Evolutionary conservation across 2,797 vertebrate genomes (phyloP).

Genomic region (Diplodus puntazzo): DNA sequence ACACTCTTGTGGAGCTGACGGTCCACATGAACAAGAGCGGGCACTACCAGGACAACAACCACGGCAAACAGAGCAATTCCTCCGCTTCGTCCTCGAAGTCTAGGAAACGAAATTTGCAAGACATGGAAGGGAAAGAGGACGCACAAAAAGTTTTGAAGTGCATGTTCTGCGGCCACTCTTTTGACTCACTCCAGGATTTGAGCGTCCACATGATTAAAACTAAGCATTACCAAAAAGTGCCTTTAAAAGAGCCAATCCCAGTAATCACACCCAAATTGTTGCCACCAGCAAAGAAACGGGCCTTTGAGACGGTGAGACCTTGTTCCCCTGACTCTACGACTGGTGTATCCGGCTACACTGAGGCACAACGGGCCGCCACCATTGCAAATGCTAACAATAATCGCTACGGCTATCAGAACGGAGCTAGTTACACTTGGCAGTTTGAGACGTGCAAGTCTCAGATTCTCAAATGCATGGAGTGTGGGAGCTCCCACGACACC

Average conservation of each 20-base stretch:
- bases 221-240: slow-evolving; percentile 99
- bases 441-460: slow-evolving; percentile 99
- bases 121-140: slow-evolving; percentile 97
- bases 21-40: slow-evolving; percentile 99
- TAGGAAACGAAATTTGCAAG: slow-evolving; percentile 95
- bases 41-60: slow-evolving; percentile 99
- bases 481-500: slow-evolving; percentile 97
- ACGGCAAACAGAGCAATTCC: slow-evolving; percentile 91
- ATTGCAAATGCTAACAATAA: slow-evolving; percentile 91
- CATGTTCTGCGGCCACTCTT: slow-evolving; percentile 99
- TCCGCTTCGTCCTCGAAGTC: slow-evolving; percentile 94
- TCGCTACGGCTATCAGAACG: slow-evolving; percentile 98
- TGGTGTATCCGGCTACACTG: slow-evolving; percentile 88
- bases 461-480: slow-evolving; percentile 99
- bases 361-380: slow-evolving; percentile 88
- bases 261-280: slow-evolving; percentile 95
- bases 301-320: slow-evolving; percentile 93
- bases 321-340: slow-evolving; percentile 98
- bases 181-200: slow-evolving; percentile 98
- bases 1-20: slow-evolving; percentile 96
- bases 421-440: slow-evolving; percentile 99
- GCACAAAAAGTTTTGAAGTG: slow-evolving; percentile 98
- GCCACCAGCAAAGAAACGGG: slow-evolving; percentile 94
- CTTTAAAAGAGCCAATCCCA: slow-evolving; percentile 99
- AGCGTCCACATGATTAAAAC: slow-evolving; percentile 99